A percentile compares a stretch with the other conserved stretches of the same genome.
These are phyloP conservation scores for Ophraella communa DNA, from an alignment of 2,888 invertebrate species.

Conservation along the genomic window DNA sequence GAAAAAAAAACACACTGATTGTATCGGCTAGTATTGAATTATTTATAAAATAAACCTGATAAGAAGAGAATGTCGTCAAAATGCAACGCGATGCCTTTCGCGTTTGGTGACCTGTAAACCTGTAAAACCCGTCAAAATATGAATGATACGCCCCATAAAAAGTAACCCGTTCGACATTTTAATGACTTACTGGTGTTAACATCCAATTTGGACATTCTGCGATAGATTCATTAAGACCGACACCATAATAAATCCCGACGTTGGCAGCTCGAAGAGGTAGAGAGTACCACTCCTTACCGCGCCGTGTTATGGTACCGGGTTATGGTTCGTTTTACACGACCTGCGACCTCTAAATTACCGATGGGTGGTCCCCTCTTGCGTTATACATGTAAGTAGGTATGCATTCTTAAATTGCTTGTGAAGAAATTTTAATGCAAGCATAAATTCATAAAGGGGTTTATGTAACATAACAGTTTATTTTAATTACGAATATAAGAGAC, in stretches of 20 bases:
- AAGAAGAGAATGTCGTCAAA: background rate
- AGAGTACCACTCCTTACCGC: slow-evolving; percentile 14
- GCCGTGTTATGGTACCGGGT: slow-evolving; percentile 25
- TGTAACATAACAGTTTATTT: background rate
- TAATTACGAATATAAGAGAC: background rate
- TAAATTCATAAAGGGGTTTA: slow-evolving; percentile 2
- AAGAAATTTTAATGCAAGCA: slow-evolving; percentile 13
- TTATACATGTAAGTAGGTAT: slow-evolving; percentile 1
- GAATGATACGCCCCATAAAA: slow-evolving; percentile 12
- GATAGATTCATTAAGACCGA: slow-evolving; percentile 24
- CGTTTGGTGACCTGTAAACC: too few species aligned
- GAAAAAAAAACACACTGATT: too few species aligned
- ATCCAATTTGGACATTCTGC: slow-evolving; percentile 39
- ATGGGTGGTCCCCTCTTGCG: slow-evolving; percentile 40
- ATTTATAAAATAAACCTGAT: background rate
- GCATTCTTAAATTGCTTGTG: slow-evolving; percentile 14
- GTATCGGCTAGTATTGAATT: too few species aligned
- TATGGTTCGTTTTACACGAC: slow-evolving; percentile 41
- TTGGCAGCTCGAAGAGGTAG: slow-evolving; percentile 7
- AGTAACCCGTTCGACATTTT: slow-evolving; percentile 35
- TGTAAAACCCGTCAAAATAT: slow-evolving; percentile 10
- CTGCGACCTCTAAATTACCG: slow-evolving; percentile 37
- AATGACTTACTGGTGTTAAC: slow-evolving; percentile 42
- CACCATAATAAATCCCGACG: slow-evolving; percentile 27
- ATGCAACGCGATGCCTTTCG: background rate